phyloP scores from a whole-genome alignment of 1,140 invertebrate genomes.

The Solenopsis invicta region DNA sequence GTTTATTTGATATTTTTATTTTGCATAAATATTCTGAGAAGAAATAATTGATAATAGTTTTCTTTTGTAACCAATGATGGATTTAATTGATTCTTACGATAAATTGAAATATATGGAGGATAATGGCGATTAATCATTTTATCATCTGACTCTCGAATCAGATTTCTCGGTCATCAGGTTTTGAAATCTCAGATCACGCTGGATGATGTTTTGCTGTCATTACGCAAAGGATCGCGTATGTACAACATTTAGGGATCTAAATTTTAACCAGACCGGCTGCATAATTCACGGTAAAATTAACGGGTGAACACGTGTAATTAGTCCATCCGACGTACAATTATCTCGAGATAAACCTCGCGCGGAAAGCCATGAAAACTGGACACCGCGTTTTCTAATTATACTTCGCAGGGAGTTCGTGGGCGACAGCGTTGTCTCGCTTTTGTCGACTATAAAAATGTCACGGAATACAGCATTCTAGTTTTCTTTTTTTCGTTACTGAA shows the following conservation, averaged over 20 bases:
- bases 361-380: slow-evolving; percentile 49
- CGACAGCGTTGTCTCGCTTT: slow-evolving; percentile 17
- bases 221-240: background rate
- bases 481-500: background rate
- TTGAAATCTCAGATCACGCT: background rate
- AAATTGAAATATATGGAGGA: background rate
- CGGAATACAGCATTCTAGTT: slow-evolving; percentile 14
- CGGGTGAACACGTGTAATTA: slow-evolving; percentile 45
- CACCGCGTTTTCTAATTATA: slow-evolving; percentile 42
- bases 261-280: slow-evolving; percentile 30
- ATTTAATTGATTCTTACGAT: background rate
- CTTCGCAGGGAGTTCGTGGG: background rate
- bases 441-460: slow-evolving; percentile 30
- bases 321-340: slow-evolving; percentile 49
- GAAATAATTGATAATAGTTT: background rate
- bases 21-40: background rate
- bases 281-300: slow-evolving; percentile 50
- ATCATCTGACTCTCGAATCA: background rate
- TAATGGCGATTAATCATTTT: background rate
- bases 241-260: slow-evolving; percentile 48
- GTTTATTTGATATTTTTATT: background rate
- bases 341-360: slow-evolving; percentile 23
- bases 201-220: background rate
- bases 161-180: background rate
- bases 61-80: background rate